These are phyloP conservation scores for Parnassius mnemosyne DNA, from an alignment of 2,888 invertebrate species.

Conservation along the genomic window DNA sequence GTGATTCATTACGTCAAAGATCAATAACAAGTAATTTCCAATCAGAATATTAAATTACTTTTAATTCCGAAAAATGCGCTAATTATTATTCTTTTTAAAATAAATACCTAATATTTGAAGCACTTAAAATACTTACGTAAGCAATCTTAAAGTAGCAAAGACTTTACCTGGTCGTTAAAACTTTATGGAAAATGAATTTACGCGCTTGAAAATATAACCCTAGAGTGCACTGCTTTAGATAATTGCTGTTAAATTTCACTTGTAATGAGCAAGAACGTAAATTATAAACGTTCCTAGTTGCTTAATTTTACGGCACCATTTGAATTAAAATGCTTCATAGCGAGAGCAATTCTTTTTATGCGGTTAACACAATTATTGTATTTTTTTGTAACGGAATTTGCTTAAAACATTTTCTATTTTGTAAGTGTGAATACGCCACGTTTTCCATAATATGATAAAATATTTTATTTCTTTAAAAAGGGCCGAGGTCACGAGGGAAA, in stretches of 20 bases:
- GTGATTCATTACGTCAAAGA: too few relatives aligned
- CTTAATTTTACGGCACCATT: constrained; percentile 24
- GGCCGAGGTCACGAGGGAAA: too few relatives aligned
- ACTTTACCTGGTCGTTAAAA: constrained; percentile 38
- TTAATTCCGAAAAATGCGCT: too few relatives aligned
- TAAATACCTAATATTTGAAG: constrained; percentile 24
- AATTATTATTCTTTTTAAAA: too few relatives aligned
- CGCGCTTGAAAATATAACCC: constrained; percentile 61
- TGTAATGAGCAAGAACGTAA: constrained; percentile 59
- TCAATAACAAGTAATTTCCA: too few relatives aligned
- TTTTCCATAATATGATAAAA: too few relatives aligned
- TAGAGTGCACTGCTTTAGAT: constrained; percentile 64
- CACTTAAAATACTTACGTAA: constrained; percentile 56
- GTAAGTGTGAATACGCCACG: too few relatives aligned
- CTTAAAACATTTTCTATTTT: too few relatives aligned
- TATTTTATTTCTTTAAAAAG: too few relatives aligned
- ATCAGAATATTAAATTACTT: too few relatives aligned
- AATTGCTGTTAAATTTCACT: constrained; percentile 66
- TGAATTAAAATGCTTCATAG: constrained; percentile 8
- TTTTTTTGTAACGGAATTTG: too few relatives aligned
- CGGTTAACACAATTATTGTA: too few relatives aligned
- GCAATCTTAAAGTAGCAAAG: constrained; percentile 37
- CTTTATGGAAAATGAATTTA: constrained; percentile 68
- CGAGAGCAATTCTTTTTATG: neutral
- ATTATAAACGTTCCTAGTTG: constrained; percentile 38